Base-by-base conservation (phyloP, 2,797 vertebrate genomes). In the Steatocranus sp. region DNA sequence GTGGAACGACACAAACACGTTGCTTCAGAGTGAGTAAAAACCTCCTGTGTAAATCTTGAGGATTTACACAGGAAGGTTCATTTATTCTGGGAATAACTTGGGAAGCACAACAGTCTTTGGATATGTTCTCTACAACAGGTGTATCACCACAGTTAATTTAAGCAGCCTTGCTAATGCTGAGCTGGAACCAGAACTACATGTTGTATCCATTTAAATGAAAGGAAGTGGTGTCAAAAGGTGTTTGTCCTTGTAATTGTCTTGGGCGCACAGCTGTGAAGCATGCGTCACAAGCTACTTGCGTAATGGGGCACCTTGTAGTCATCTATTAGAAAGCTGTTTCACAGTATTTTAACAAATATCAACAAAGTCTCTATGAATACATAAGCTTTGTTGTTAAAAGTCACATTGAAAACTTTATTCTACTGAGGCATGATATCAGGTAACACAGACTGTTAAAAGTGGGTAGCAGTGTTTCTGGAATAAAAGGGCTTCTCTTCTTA, bases 111-210 rank as follows among this genome's bases (percentile, higher is more conserved):
- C 56, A 61, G 56, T n/a, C 30, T 61, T 34, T 34, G 17, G 56
- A n/a, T 61, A 61, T 61, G 17, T 58, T 58, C 56, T 61, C 56
- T 61, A 11, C 56, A 34, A 34, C 30, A 61, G 56, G 58, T 63
- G n/a, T 38, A 5, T 20, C 11, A 63, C 18, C 58, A 0, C 32
- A 36, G 58, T 63, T 38, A 63, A 63, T n/a, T 63, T 63, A 1
- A 14, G 32, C 32, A 38, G 58, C 58, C 11, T 2, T 36, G 38
- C 32, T 63, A 63, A 63, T 63, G 58, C 32, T 63, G 58, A 63
- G n/a, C n/a, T 63, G 32, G 34, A 14, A 63, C 0, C 11, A 38
- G 0, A 38, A 38, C 34, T 6, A 0, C 58, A 38, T 63, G n/a
- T 63, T 36, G 32, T 14, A 63, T 38, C 11, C 7, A 36, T 63